A percentile compares a stretch with the other conserved stretches of the same genome.
phyloP scores from a whole-genome alignment of 2,113 vertebrate genomes.

The Nothoprocta pentlandii region DNA sequence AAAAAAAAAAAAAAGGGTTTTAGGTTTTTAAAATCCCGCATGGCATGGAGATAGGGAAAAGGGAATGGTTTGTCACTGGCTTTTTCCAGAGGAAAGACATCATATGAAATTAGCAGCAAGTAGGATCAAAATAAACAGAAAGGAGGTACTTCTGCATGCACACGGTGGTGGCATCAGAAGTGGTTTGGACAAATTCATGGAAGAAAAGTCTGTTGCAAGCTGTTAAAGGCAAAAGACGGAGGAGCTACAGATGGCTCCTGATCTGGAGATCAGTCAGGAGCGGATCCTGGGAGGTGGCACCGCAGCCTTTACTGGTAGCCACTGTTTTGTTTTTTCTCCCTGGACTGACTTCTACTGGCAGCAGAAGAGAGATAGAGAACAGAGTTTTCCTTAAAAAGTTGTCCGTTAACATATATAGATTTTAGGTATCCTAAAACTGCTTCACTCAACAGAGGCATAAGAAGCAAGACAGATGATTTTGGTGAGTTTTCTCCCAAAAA shows the following conservation, averaged over 20 bases:
- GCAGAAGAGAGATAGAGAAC: not conserved
- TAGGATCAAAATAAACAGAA: not conserved
- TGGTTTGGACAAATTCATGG: not conserved
- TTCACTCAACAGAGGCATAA: not conserved
- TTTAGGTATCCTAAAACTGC: not conserved
- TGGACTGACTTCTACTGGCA: not conserved
- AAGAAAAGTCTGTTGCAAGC: not conserved
- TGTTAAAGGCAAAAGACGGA: not conserved
- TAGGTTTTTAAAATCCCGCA: not conserved
- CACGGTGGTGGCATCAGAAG: not conserved
- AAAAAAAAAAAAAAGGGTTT: not conserved
- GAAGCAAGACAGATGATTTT: not conserved
- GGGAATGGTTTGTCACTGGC: not conserved
- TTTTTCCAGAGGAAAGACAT: not conserved
- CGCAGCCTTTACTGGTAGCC: not conserved
- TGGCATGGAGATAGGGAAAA: not conserved
- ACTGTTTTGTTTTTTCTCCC: not conserved
- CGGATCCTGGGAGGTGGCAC: not conserved
- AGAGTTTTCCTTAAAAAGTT: not conserved
- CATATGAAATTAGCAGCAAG: not conserved
- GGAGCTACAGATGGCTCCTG: not conserved
- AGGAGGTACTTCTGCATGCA: not conserved
- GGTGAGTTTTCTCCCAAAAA: not conserved
- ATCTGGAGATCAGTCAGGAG: not conserved
- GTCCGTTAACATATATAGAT: not conserved